phyloP scores from a whole-genome alignment of 2,888 invertebrate genomes.

The Cataglyphis livida region DNA sequence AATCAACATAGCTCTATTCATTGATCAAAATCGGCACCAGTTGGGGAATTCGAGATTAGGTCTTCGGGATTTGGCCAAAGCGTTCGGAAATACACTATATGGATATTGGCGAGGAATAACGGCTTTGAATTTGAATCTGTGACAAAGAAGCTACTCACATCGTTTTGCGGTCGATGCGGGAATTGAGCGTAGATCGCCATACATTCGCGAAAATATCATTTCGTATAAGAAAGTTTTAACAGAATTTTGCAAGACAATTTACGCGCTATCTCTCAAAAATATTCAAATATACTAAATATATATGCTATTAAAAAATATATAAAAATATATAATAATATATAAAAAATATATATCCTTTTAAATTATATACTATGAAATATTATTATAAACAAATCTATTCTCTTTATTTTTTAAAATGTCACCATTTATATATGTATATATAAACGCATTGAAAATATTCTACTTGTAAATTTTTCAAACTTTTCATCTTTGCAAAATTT shows the following conservation, averaged over 20 bases:
- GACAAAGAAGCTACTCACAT: neutral
- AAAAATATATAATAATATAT: too few species aligned
- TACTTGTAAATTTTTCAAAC: neutral
- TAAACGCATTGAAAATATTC: neutral
- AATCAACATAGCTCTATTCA: conserved; percentile 3
- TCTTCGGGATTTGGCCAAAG: neutral
- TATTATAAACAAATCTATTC: neutral
- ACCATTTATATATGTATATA: neutral
- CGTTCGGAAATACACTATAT: neutral
- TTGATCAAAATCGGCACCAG: neutral
- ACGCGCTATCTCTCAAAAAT: neutral
- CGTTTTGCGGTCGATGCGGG: neutral
- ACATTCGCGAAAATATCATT: conserved; percentile 1
- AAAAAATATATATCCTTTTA: neutral
- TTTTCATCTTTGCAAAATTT: neutral
- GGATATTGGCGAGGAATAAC: neutral
- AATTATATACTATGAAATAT: neutral
- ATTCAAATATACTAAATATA: too few species aligned
- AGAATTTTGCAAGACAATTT: neutral
- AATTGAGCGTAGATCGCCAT: neutral
- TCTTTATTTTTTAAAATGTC: neutral
- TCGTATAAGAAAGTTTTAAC: neutral
- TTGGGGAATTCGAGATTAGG: conserved; percentile 2
- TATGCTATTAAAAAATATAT: too few species aligned
- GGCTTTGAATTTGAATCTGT: neutral